Percentiles rank a stretch among this genome's conserved stretches.
Evolutionary conservation across 2,113 vertebrate genomes (phyloP).

Genomic region (Nothoprocta pentlandii): DNA sequence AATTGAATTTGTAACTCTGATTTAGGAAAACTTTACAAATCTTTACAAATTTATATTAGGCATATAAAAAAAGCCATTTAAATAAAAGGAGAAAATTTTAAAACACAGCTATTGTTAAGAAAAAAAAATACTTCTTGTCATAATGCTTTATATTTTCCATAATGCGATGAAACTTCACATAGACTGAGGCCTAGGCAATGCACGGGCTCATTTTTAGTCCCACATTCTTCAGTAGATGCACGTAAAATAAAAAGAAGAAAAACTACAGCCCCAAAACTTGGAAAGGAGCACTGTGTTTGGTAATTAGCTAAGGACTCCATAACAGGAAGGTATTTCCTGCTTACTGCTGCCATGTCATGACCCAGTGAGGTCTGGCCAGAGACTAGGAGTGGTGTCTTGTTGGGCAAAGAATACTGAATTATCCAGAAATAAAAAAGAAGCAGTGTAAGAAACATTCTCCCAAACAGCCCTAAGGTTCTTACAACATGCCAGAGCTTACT

Average conservation of each 20-base stretch:
- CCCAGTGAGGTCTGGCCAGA: not conserved
- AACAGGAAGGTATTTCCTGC: not conserved
- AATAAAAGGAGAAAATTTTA: not conserved
- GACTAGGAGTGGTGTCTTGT: not conserved
- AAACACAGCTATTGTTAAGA: not conserved
- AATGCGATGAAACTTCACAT: too few relatives aligned
- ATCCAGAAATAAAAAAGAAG: not conserved
- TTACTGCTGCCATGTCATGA: not conserved
- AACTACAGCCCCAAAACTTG: not conserved
- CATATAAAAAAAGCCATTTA: not conserved
- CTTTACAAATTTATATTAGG: not conserved
- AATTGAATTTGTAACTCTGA: not conserved
- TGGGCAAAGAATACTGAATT: not conserved
- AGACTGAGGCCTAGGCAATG: too few relatives aligned
- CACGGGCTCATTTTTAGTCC: too few relatives aligned
- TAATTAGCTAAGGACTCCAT: not conserved
- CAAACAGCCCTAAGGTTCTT: not conserved
- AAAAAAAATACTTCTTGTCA: not conserved
- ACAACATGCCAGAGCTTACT: not conserved
- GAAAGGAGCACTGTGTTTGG: rapidly evolving
- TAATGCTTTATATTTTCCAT: not conserved
- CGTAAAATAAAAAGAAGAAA: too few relatives aligned
- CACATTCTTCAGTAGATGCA: too few relatives aligned
- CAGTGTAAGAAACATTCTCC: not conserved
- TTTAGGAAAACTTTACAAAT: not conserved